These are phyloP conservation scores for Clarias platycephalus DNA, from an alignment of 2,797 vertebrate genomes.

Conservation along the genomic window DNA sequence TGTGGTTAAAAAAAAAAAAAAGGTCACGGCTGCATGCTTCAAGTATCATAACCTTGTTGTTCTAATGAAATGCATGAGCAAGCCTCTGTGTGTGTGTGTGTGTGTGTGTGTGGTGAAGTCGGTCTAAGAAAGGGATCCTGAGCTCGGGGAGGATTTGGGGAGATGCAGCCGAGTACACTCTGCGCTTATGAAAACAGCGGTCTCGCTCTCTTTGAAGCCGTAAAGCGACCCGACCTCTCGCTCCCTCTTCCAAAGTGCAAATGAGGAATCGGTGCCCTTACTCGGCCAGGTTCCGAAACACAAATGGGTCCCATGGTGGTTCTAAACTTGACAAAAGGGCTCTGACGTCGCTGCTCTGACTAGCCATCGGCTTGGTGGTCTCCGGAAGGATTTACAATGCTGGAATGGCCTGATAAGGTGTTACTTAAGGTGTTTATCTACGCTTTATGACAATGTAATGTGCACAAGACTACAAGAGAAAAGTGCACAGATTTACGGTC, in stretches of 20 bases:
- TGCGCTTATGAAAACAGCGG: conserved; percentile 60
- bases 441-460: conserved; percentile 27
- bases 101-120: conserved; percentile 16
- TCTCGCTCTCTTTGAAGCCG: conserved; percentile 57
- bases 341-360: conserved; percentile 48
- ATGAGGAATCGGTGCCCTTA: conserved; percentile 53
- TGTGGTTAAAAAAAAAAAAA: conserved; percentile 28
- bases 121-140: conserved; percentile 43
- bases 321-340: conserved; percentile 61
- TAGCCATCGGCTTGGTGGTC: conserved; percentile 20
- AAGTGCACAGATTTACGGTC: conserved; percentile 42
- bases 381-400: conserved; percentile 53
- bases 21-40: conserved; percentile 25
- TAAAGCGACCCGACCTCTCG: conserved; percentile 47
- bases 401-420: conserved; percentile 52
- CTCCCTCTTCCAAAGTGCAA: conserved; percentile 45
- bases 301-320: conserved; percentile 63
- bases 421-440: conserved; percentile 60
- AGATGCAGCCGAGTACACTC: conserved; percentile 53
- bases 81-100: conserved; percentile 31
- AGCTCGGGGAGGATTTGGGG: conserved; percentile 45
- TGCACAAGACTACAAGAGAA: not conserved
- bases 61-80: conserved; percentile 42
- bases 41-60: conserved; percentile 47
- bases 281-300: conserved; percentile 42